Evolutionary conservation across 2,113 vertebrate genomes (phyloP).

Genomic region (Zosterops japonicus): DNA sequence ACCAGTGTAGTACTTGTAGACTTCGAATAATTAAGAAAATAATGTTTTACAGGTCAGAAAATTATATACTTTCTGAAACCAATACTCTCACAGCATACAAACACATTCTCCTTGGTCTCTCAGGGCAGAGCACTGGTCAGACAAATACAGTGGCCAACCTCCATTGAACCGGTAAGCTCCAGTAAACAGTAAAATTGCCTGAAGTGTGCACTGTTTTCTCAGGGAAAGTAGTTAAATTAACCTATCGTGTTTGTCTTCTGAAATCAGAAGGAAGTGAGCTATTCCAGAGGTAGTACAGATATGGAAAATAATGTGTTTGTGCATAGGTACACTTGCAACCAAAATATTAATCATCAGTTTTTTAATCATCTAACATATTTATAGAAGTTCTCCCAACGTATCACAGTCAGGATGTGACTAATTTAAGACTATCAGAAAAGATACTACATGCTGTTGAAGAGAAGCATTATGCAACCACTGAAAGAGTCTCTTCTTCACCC

Average conservation of each 20-base stretch:
- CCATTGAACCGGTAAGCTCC: not conserved
- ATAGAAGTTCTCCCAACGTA: not conserved
- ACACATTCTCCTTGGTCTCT: not conserved
- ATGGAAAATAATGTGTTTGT: not conserved
- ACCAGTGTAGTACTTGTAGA: not conserved
- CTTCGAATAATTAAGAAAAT: not conserved
- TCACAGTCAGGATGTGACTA: not conserved
- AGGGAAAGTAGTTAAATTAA: not conserved
- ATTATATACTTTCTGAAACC: not conserved
- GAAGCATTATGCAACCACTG: not conserved
- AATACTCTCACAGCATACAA: not conserved
- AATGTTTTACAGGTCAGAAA: not conserved
- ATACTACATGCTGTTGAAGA: not conserved
- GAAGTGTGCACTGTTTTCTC: not conserved
- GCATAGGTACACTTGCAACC: not conserved
- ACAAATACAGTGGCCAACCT: not conserved
- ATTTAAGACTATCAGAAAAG: not conserved
- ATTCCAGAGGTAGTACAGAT: not conserved
- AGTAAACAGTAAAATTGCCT: not conserved
- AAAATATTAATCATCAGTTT: not conserved
- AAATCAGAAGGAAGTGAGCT: not conserved
- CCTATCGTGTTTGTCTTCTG: not conserved
- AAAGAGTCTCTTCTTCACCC: not conserved
- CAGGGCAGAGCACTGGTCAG: not conserved
- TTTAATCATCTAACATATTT: not conserved